Conservation (phyloP, 2,113 vertebrate species). For the Halichoeres trimaculatus region DNA sequence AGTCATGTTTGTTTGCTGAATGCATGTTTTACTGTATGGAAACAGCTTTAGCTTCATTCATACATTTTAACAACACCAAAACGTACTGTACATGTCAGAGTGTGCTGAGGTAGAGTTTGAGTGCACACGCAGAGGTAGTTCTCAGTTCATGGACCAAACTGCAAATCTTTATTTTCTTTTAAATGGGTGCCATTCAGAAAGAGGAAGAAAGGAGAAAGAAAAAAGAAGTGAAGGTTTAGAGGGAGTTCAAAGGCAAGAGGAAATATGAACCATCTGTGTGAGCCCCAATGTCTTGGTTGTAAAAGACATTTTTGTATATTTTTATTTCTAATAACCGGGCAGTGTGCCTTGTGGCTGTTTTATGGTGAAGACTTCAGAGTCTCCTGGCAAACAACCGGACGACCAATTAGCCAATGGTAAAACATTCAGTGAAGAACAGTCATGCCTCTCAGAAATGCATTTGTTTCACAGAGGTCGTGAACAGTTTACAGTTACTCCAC, state of each 20-base stretch:
- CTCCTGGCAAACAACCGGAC: constrained; percentile 55
- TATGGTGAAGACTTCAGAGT: constrained; percentile 37
- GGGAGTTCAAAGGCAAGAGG: constrained; percentile 66
- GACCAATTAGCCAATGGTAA: constrained; percentile 55
- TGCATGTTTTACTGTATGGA: not conserved
- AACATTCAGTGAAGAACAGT: constrained; percentile 43
- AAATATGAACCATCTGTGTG: constrained; percentile 76
- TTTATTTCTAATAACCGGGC: constrained; percentile 73
- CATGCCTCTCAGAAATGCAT: constrained; percentile 13
- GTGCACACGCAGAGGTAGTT: not conserved
- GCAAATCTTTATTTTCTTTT: constrained; percentile 47
- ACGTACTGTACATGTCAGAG: not conserved
- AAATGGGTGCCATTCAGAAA: constrained; percentile 47
- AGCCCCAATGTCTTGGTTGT: constrained; percentile 52
- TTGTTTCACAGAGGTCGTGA: constrained; percentile 43
- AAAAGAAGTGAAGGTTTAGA: constrained; percentile 45
- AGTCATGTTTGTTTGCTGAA: not conserved
- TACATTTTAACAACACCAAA: not conserved
- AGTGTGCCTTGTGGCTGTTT: constrained; percentile 51
- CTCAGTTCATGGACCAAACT: constrained; percentile 28
- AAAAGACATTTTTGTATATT: constrained; percentile 74
- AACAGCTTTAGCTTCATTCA: not conserved
- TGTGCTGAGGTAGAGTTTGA: not conserved
- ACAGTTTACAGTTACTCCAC: constrained; percentile 37
- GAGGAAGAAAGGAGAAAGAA: constrained; percentile 13